Evolutionary conservation across 1,140 invertebrate species (phyloP).

Genomic region (Trichonephila clavata): DNA sequence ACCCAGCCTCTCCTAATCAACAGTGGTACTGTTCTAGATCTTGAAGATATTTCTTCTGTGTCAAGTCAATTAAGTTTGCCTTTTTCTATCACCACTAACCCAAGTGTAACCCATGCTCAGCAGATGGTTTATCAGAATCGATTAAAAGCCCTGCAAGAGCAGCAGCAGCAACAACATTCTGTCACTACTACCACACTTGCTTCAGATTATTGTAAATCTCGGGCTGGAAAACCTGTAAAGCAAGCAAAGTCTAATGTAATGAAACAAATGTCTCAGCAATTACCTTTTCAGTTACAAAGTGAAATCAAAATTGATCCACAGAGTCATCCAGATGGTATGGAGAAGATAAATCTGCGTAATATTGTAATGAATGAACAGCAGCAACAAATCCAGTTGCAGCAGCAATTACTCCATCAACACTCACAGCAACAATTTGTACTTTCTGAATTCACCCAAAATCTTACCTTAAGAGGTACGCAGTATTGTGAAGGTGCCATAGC

Average conservation of each 20-base stretch:
- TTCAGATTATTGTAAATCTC: slow-evolving; percentile 62
- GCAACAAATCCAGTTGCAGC: slow-evolving; percentile 77
- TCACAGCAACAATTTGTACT: slow-evolving; percentile 79
- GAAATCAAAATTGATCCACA: slow-evolving; percentile 49
- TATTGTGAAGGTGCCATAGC: slow-evolving; percentile 73
- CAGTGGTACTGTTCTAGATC: slow-evolving; percentile 66
- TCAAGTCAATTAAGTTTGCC: slow-evolving; percentile 55
- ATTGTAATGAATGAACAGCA: slow-evolving; percentile 77
- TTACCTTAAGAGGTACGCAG: slow-evolving; percentile 68
- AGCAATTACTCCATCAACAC: slow-evolving; percentile 79
- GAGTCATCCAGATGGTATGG: slow-evolving; percentile 32
- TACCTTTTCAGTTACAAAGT: slow-evolving; percentile 57
- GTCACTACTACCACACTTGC: slow-evolving; percentile 37
- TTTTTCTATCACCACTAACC: slow-evolving; percentile 17
- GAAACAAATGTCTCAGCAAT: slow-evolving; percentile 76
- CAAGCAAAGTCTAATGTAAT: slow-evolving; percentile 63
- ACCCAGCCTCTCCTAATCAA: slow-evolving; percentile 72
- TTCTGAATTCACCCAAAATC: slow-evolving; percentile 77
- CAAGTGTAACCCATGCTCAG: slow-evolving; percentile 42
- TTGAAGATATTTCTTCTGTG: slow-evolving; percentile 63
- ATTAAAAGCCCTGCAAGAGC: slow-evolving; percentile 54
- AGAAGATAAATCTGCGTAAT: slow-evolving; percentile 76
- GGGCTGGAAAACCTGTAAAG: slow-evolving; percentile 46
- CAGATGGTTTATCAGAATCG: slow-evolving; percentile 71
- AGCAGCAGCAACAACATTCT: slow-evolving; percentile 36